These are phyloP conservation scores for Phylloscopus collybita DNA, from an alignment of 2,797 vertebrate species.

Conservation along the genomic window DNA sequence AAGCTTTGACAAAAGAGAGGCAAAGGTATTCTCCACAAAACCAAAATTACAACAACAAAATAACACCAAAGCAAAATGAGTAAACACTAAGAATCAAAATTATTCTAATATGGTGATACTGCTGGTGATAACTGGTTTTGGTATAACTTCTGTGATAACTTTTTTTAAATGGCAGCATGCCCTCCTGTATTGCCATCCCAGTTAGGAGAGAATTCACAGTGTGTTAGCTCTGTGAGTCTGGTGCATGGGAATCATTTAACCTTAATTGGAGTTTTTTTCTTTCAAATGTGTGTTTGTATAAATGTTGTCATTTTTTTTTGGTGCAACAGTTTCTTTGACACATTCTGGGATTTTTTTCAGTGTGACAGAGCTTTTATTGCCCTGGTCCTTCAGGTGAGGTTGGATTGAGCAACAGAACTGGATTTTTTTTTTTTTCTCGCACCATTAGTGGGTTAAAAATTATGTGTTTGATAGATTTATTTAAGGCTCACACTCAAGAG, in stretches of 20 bases:
- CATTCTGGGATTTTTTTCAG: background rate
- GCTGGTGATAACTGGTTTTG: background rate
- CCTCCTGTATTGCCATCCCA: background rate
- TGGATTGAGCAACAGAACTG: background rate
- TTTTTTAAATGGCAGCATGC: background rate
- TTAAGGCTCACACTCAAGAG: background rate
- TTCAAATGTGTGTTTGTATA: background rate
- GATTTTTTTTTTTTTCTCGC: rapidly evolving
- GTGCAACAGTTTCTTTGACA: background rate
- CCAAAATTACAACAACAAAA: background rate
- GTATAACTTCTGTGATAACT: background rate
- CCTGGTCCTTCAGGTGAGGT: background rate
- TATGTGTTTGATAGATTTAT: background rate
- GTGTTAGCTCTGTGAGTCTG: background rate
- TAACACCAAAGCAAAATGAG: background rate
- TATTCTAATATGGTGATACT: background rate
- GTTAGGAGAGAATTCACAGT: background rate
- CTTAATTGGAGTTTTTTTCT: background rate
- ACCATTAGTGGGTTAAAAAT: background rate
- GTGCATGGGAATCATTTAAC: background rate
- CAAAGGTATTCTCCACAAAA: background rate
- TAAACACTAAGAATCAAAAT: background rate
- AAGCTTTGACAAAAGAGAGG: background rate
- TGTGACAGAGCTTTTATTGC: background rate
- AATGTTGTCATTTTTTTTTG: background rate